phyloP scores from a whole-genome alignment of 2,113 vertebrate genomes.

The Polypterus bichir region DNA sequence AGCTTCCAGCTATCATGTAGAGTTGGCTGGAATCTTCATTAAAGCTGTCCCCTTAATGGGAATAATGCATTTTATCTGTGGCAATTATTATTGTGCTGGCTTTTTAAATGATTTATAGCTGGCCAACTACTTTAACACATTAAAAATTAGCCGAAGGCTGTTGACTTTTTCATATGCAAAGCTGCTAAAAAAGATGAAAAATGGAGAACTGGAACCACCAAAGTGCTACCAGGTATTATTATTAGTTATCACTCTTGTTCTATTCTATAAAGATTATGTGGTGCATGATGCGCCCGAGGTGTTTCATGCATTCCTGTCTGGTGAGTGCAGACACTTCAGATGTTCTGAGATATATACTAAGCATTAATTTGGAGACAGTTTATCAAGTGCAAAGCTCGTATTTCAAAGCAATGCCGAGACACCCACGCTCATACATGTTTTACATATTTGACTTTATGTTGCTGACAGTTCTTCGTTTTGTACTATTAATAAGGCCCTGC shows the following conservation, averaged over 20 bases:
- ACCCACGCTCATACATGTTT: slow-evolving; percentile 29
- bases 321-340: slow-evolving; percentile 13
- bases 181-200: slow-evolving; percentile 16
- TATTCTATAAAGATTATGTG: slow-evolving; percentile 10
- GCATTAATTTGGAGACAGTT: slow-evolving; percentile 34
- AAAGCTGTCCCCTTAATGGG: slow-evolving; percentile 15
- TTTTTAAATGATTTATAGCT: slow-evolving; percentile 28
- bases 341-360: slow-evolving; percentile 16
- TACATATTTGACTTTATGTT: slow-evolving; percentile 31
- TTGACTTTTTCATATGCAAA: slow-evolving; percentile 9
- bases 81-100: slow-evolving; percentile 24
- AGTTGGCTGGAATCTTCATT: slow-evolving; percentile 9
- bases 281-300: slow-evolving; percentile 1
- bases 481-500: slow-evolving; percentile 40
- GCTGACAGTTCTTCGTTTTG: slow-evolving; percentile 30
- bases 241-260: slow-evolving; percentile 18
- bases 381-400: slow-evolving; percentile 33
- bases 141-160: slow-evolving; percentile 19
- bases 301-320: slow-evolving; percentile 24
- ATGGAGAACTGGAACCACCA: slow-evolving; percentile 11
- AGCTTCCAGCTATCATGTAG: slow-evolving; percentile 2
- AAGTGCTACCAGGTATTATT: slow-evolving; percentile 21
- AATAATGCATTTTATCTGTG: slow-evolving; percentile 26
- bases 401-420: slow-evolving; percentile 40
- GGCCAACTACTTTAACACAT: slow-evolving; percentile 10